These are phyloP conservation scores for Carcina quercana DNA, from an alignment of 2,888 invertebrate genomes.

Conservation along the genomic window DNA sequence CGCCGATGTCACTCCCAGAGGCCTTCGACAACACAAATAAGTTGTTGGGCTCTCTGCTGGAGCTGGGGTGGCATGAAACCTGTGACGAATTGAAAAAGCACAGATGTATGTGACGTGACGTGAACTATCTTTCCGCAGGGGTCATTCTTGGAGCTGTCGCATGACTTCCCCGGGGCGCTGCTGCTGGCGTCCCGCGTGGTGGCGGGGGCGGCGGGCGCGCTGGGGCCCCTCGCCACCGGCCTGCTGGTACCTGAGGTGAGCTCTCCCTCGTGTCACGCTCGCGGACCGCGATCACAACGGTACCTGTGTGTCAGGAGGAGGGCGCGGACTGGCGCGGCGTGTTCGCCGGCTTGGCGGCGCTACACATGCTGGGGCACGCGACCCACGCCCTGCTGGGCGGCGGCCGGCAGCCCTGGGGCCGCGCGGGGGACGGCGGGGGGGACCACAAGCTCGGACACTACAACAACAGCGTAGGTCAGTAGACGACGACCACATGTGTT, in stretches of 20 bases:
- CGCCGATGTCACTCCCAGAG: no score
- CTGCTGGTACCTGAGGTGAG: slow-evolving; percentile 32
- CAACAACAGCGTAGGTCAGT: slow-evolving; percentile 27
- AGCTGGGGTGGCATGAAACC: no score
- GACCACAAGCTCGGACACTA: slow-evolving; percentile 28
- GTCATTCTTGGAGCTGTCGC: slow-evolving; percentile 44
- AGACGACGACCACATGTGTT: no score
- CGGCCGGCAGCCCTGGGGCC: slow-evolving; percentile 82
- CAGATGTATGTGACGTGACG: no score
- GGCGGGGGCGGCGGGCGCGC: slow-evolving; percentile 36
- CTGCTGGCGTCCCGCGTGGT: slow-evolving; percentile 36
- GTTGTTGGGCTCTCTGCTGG: no score
- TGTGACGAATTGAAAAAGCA: no score
- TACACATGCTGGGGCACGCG: slow-evolving; percentile 78
- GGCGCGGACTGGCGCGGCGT: slow-evolving; percentile 78
- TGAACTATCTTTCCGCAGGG: no score
- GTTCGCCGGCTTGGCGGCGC: slow-evolving; percentile 77
- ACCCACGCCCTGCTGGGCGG: slow-evolving; percentile 78
- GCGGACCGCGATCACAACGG: no score
- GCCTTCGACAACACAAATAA: no score
- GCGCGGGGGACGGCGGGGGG: slow-evolving; percentile 23
- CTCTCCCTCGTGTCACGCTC: no score
- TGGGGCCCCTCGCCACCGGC: slow-evolving; percentile 38
- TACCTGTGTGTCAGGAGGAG: slow-evolving; percentile 76
- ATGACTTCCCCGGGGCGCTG: slow-evolving; percentile 43